Evolutionary conservation across 2,888 invertebrate species (phyloP), one percentile per base, ranked within the genome.

Genomic region (Microctonus hyperodae): DNA sequence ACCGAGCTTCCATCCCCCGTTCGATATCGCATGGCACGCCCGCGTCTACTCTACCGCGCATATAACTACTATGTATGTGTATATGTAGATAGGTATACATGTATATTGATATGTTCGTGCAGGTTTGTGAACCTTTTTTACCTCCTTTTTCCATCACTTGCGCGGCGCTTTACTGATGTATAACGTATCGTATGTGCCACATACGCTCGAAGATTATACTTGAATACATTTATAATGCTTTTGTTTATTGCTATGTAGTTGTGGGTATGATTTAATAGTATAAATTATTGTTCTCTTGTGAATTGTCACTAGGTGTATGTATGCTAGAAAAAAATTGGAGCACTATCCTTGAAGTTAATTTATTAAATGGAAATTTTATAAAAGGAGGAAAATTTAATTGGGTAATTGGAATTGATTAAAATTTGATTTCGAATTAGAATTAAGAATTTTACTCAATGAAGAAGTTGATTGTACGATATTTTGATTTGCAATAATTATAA

Each of bases 1-100:
- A 80, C 80, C 75, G 76, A 74, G 74, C 78, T 76, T 76, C 78
- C 78, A 77, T 78, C 79, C 78, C 76, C 76, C 79, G 79, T 78
- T 80, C 79, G 79, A 81, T 80, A 81, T 79, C 78, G 75, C 67
- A 50, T 61, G 56, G 40, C 63, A 63, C 60, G 61, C 44, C 55
- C 55, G 66, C 60, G 61, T 66, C 66, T 65, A 50, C 37, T 51
- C 53, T 35, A 48, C 56, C 56, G 69, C 74, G 72, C 71, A 64
- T 69, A 48, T 65, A 59, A 37, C 56, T 37, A 33, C 55, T 23
- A 16, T 35, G 59, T 53, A 55, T 64, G 5, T 22, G 16, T 35
- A n/a, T n/a, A 58, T n/a, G 33, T 11, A 40, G 23, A 28, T 40
- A 33, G 65, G 55, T 33, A 63, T 35, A 31, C 40, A 25, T 37